Evolutionary conservation across 2,113 vertebrate species (phyloP).

Genomic region (Ptychochromis oligacanthus): DNA sequence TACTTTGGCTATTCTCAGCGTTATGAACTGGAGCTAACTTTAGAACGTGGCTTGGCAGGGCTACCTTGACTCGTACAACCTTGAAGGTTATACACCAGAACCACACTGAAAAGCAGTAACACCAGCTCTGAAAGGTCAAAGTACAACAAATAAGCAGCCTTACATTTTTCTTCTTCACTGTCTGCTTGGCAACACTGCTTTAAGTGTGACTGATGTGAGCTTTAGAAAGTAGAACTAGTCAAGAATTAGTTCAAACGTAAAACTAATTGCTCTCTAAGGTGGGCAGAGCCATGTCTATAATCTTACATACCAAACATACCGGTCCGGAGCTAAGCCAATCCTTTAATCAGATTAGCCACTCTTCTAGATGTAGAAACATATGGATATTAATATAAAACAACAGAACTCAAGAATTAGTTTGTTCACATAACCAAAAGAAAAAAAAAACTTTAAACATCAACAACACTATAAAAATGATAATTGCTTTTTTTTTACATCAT

Average conservation of each 20-base stretch:
- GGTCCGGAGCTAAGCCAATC: slow-evolving; percentile 26
- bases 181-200: background rate
- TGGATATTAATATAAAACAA: slow-evolving; percentile 32
- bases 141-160: background rate
- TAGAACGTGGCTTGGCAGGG: background rate
- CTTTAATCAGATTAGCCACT: slow-evolving; percentile 69
- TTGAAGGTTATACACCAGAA: background rate
- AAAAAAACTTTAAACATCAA: background rate
- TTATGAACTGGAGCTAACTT: slow-evolving; percentile 40
- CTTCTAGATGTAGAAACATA: slow-evolving; percentile 33
- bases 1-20: slow-evolving; percentile 8
- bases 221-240: slow-evolving; percentile 3
- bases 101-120: background rate
- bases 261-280: slow-evolving; percentile 39
- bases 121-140: background rate
- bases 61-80: background rate
- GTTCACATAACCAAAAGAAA: no score
- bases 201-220: background rate
- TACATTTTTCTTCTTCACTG: background rate
- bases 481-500: accelerated
- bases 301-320: slow-evolving; percentile 73
- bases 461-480: background rate
- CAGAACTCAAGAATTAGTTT: background rate
- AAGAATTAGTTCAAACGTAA: slow-evolving; percentile 9
- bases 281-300: slow-evolving; percentile 34